Percentiles rank a stretch among this genome's conserved stretches.
These are phyloP conservation scores for Centropyge bicolor DNA, from an alignment of 2,797 vertebrate species.

Conservation along the genomic window DNA sequence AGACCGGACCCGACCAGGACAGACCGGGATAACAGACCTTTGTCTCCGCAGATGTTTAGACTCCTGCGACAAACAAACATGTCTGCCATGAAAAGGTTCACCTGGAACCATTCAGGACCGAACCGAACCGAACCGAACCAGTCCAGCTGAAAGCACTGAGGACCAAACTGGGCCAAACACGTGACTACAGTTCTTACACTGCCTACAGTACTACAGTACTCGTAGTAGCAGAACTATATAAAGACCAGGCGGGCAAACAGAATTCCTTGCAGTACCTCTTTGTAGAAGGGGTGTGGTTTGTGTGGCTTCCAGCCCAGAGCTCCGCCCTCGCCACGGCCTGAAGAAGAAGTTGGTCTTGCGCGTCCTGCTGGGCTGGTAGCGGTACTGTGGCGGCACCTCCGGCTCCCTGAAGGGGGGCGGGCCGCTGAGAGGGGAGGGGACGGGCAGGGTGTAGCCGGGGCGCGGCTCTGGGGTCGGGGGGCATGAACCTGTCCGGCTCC, in stretches of 20 bases:
- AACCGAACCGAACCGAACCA: not conserved
- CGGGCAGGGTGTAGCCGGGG: slow-evolving; percentile 31
- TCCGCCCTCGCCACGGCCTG: slow-evolving; percentile 2
- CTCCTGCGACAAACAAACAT: not conserved
- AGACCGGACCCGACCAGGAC: not conserved
- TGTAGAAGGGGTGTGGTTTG: slow-evolving; percentile 72
- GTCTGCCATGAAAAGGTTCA: not conserved
- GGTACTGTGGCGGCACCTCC: slow-evolving; percentile 61
- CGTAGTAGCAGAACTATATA: not conserved
- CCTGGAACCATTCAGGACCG: not conserved
- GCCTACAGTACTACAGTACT: too few species aligned
- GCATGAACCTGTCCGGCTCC: slow-evolving; percentile 46
- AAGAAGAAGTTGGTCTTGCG: slow-evolving; percentile 38
- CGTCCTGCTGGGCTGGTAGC: slow-evolving; percentile 56
- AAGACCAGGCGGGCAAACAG: too few species aligned
- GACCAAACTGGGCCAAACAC: not conserved
- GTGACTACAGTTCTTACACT: too few species aligned
- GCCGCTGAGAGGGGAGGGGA: not conserved
- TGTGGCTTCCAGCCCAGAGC: not conserved
- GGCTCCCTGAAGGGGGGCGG: slow-evolving; percentile 20
- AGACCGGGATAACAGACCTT: not conserved
- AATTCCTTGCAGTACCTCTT: slow-evolving; percentile 61
- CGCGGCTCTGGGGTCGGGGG: slow-evolving; percentile 52
- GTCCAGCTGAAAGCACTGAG: not conserved
- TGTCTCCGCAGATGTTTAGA: not conserved